Evolutionary conservation across 2,797 vertebrate genomes (phyloP).

Genomic region (Amblyopsis hoosieri): DNA sequence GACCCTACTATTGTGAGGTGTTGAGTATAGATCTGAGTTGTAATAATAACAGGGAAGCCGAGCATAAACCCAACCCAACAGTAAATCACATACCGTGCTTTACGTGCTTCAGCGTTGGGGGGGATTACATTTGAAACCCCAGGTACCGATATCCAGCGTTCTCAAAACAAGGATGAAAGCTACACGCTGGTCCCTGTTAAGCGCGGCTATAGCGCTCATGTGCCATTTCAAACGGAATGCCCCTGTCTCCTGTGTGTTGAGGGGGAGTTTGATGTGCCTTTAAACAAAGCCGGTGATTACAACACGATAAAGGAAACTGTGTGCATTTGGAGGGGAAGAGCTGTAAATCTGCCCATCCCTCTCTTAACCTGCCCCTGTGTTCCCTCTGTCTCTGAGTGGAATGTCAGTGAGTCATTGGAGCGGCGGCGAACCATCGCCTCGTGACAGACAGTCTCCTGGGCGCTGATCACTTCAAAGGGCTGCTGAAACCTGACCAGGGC

Average conservation of each 20-base stretch:
- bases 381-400: conserved; percentile 61
- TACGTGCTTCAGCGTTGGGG: too few species aligned
- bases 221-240: too few species aligned
- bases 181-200: too few species aligned
- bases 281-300: conserved; percentile 44
- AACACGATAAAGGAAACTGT: conserved; percentile 54
- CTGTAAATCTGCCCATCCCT: conserved; percentile 62
- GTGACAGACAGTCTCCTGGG: conserved; percentile 76
- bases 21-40: conserved; percentile 41
- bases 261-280: too few species aligned
- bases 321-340: conserved; percentile 16
- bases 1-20: conserved; percentile 13
- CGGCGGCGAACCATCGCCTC: conserved; percentile 62
- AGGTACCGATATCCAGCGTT: too few species aligned
- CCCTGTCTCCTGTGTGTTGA: too few species aligned
- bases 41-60: conserved; percentile 55
- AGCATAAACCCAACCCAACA: too few species aligned
- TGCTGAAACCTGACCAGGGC: conserved; percentile 75
- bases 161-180: too few species aligned
- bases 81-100: too few species aligned
- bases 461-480: conserved; percentile 73
- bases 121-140: too few species aligned
- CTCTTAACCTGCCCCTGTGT: conserved; percentile 27
- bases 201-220: too few species aligned
- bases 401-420: conserved; percentile 76